These are phyloP conservation scores for Pomatorhinus ruficollis DNA, from an alignment of 2,113 vertebrate genomes.

Conservation along the genomic window DNA sequence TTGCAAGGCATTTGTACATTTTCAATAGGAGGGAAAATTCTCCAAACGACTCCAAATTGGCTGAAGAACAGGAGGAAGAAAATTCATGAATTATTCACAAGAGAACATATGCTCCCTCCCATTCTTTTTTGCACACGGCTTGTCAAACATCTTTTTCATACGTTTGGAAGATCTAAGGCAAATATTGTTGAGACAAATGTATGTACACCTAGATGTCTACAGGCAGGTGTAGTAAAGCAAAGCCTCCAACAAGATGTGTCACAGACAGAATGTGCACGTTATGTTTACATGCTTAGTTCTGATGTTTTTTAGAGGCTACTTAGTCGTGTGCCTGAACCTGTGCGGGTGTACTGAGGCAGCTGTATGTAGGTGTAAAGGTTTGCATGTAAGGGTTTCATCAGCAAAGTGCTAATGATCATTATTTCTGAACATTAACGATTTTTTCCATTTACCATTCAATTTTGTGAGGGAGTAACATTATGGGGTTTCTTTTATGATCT, in stretches of 20 bases:
- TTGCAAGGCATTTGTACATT: neutral
- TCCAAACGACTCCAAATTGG: neutral
- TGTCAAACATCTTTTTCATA: neutral
- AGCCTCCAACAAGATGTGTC: neutral
- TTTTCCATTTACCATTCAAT: neutral
- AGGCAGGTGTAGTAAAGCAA: neutral
- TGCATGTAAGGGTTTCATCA: neutral
- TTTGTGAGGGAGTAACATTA: neutral
- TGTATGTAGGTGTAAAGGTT: neutral
- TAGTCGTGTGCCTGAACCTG: neutral
- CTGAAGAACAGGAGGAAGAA: neutral
- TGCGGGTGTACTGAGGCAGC: neutral
- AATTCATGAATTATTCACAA: conserved; percentile 21
- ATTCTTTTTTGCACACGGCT: neutral
- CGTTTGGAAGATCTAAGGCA: neutral
- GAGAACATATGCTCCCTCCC: neutral
- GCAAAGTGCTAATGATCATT: neutral
- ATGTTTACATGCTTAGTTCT: neutral
- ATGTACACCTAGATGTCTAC: neutral
- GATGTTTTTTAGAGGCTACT: neutral
- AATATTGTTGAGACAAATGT: neutral
- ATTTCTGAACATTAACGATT: neutral
- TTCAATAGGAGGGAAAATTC: neutral
- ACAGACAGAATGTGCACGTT: neutral
- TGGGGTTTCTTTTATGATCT: neutral